A percentile compares a stretch with the other conserved stretches of the same genome.
phyloP scores from a whole-genome alignment of 2,888 invertebrate genomes.

The Conomelus anceps region DNA sequence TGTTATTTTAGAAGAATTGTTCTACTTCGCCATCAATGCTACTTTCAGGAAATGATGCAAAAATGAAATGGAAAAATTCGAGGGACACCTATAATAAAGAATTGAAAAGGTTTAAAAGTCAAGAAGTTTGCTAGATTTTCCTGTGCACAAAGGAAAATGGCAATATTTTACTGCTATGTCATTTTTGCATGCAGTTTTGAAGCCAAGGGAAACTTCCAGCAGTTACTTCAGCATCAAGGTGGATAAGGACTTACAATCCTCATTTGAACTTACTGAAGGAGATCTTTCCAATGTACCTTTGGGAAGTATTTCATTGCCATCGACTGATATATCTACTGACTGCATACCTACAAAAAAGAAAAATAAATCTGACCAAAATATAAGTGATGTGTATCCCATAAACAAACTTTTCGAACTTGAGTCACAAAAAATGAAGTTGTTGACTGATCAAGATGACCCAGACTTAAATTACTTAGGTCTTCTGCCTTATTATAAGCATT shows the following conservation, averaged over 20 bases:
- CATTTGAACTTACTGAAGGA: neutral
- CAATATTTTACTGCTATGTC: neutral
- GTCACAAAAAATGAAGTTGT: neutral
- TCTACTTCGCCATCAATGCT: neutral
- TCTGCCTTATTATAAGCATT: neutral
- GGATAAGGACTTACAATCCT: neutral
- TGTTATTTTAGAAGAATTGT: neutral
- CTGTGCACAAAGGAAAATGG: neutral
- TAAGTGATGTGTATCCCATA: neutral
- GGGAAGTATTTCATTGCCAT: neutral
- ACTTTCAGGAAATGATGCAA: neutral
- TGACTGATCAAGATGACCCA: neutral
- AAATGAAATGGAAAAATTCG: neutral
- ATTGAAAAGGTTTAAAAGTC: neutral
- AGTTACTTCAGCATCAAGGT: neutral
- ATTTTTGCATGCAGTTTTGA: neutral
- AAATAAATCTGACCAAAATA: neutral
- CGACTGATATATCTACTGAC: neutral
- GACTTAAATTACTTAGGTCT: neutral
- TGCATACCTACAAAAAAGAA: neutral
- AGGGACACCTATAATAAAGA: neutral
- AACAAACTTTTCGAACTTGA: neutral
- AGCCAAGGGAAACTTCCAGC: neutral
- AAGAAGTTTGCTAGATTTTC: neutral
- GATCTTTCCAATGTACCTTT: neutral